These are phyloP conservation scores for Rhombomys opimus DNA, from an alignment of 2,113 vertebrate genomes.

Conservation along the genomic window DNA sequence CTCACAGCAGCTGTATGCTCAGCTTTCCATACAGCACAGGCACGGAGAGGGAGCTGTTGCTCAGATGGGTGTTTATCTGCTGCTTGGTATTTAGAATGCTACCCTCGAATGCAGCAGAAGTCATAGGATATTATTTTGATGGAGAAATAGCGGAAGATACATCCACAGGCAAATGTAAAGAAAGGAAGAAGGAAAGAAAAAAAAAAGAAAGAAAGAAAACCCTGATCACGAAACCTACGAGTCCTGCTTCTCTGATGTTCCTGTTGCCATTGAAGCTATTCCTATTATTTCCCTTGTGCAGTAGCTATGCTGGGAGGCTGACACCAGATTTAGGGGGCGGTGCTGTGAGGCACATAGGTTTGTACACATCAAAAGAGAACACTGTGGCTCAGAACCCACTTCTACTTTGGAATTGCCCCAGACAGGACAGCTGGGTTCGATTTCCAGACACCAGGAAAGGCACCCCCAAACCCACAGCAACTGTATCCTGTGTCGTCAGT, in stretches of 20 bases:
- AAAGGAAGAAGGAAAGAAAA: not conserved
- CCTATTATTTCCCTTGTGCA: not conserved
- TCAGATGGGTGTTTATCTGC: not conserved
- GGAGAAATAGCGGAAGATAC: not conserved
- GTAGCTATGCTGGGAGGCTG: not conserved
- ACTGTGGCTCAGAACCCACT: not conserved
- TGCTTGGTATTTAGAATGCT: not conserved
- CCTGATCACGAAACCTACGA: not conserved
- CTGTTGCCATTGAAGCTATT: too few species aligned
- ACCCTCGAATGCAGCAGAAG: not conserved
- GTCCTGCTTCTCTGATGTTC: too few species aligned
- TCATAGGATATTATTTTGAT: not conserved
- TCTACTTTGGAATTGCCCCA: not conserved
- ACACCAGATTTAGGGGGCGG: not conserved
- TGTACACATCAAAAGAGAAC: not conserved
- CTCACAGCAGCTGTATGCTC: not conserved
- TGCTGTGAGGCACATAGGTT: not conserved
- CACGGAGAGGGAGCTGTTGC: not conserved
- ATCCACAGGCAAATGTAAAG: not conserved
- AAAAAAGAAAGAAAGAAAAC: not conserved
- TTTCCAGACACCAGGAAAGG: constrained; percentile 40
- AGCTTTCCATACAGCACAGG: not conserved
- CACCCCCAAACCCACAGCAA: not conserved
- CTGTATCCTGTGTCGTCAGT: constrained; percentile 55
- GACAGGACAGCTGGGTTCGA: not conserved